Evolutionary conservation across 2,888 invertebrate species (phyloP), one percentile per base, ranked within the genome.

Genomic region (Dolomedes plantarius): DNA sequence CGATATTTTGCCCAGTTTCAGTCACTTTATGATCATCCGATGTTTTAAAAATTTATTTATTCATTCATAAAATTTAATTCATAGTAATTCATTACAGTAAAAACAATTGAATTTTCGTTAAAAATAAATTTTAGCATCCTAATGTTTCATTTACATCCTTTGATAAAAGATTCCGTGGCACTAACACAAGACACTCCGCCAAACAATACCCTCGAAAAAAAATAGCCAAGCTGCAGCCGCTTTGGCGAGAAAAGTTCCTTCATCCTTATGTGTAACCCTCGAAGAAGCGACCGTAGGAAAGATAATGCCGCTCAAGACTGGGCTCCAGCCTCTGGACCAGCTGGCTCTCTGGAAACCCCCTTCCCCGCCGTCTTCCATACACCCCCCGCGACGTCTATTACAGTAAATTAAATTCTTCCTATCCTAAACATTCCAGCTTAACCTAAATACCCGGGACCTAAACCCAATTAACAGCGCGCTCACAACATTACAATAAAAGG

Each of bases 341-440:
- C 87, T 87, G 87, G 82, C 79, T 50, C 76, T 74, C 62, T 39
- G 67, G 41, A 65, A 68, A 36, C 16, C 56, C 73, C 75, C 82
- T 27, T 41, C 71, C 64, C 62, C 19, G 36, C 32, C 39, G 56
- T 56, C 23, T 56, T 23, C 56, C 19, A 67, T 7, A 32, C 27
- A 27, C 28, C 69, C 69, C 27, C 32, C 32, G 41, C 71, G 74
- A 64, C 77, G 80, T 87, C 86, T 76, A 87, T 87, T 82, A 87
- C 71, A 87, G 65, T 82, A 87, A 87, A 87, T 87, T 87, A 87
- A 87, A 87, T 87, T 87, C 87, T 77, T 62, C 77, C 82, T 64
- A 72, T 76, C 68, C 76, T 64, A 64, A 75, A 74, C 76, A 73
- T 73, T 65, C 50, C 73, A 73, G 87, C 82, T 82, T 82, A 82